Conservation (phyloP, 37 sponge, comb jelly and placozoan genomes). For the Petrosia ficiformis region DNA sequence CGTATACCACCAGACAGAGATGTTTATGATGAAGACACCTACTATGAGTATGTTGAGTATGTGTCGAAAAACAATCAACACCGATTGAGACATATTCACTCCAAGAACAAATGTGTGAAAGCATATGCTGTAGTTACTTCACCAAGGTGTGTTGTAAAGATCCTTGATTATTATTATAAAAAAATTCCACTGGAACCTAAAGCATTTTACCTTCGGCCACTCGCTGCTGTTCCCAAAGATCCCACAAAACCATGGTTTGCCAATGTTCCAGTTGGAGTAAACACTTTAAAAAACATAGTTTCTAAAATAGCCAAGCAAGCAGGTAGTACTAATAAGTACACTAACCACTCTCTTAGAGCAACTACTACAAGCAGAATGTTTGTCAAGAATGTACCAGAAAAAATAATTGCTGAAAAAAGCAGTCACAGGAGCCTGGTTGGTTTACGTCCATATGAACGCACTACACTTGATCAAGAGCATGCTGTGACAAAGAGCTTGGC, state of each 20-base stretch:
- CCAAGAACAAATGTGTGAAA: neutral
- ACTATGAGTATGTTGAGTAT: constrained; percentile 5
- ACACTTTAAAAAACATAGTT: neutral
- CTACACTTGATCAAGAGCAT: neutral
- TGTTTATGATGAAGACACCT: neutral
- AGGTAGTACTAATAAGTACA: too few species aligned
- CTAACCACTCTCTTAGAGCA: neutral
- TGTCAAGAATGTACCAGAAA: neutral
- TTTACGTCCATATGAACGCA: neutral
- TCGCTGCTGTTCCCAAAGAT: neutral
- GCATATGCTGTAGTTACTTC: neutral
- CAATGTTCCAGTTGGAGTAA: constrained; percentile 19
- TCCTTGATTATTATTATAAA: neutral
- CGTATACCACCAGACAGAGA: neutral
- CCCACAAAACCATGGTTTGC: constrained; percentile 9
- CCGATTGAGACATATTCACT: neutral
- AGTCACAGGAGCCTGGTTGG: neutral
- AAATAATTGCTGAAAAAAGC: neutral
- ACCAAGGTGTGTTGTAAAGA: neutral
- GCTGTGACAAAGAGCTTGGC: neutral
- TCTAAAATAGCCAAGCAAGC: neutral
- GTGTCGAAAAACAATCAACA: neutral
- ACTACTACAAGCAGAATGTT: too few species aligned
- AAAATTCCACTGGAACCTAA: constrained; percentile 1
- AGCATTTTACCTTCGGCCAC: neutral